A percentile compares a stretch with the other conserved stretches of the same genome.
phyloP scores from a whole-genome alignment of 1,140 invertebrate species.

The Lethocerus indicus region DNA sequence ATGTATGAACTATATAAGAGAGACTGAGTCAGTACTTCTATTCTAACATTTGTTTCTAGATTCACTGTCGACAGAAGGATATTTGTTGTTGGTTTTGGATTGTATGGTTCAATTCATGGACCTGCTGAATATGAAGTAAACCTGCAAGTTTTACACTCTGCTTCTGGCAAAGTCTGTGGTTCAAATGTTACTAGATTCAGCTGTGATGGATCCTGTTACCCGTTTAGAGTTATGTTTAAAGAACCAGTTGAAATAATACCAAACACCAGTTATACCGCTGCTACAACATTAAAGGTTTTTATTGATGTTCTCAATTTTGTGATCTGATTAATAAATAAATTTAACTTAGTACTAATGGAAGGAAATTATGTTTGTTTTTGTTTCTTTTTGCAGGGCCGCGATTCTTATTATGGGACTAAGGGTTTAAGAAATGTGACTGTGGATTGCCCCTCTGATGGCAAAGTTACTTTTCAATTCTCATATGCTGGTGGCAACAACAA shows the following conservation, averaged over 20 bases:
- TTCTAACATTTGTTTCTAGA: conserved; percentile 29
- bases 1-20: no score
- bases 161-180: conserved; percentile 57
- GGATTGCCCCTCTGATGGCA: conserved; percentile 51
- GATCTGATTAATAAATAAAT: no score
- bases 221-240: conserved; percentile 78
- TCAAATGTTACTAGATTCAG: conserved; percentile 61
- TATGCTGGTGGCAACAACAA: conserved; percentile 79
- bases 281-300: conserved; percentile 66
- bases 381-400: conserved; percentile 48
- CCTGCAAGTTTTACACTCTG: conserved; percentile 61
- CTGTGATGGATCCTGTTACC: conserved; percentile 64
- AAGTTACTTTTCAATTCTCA: conserved; percentile 70
- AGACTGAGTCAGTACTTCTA: no score
- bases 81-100: conserved; percentile 72
- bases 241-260: conserved; percentile 70
- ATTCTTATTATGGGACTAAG: conserved; percentile 76
- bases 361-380: not conserved
- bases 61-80: conserved; percentile 70
- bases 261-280: conserved; percentile 67
- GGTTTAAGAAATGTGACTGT: conserved; percentile 58
- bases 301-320: no score
- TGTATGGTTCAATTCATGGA: conserved; percentile 74
- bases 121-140: conserved; percentile 64
- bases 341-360: conserved; percentile 2